Evolutionary conservation across 2,113 vertebrate genomes (phyloP).

Genomic region (Cololabis saira): DNA sequence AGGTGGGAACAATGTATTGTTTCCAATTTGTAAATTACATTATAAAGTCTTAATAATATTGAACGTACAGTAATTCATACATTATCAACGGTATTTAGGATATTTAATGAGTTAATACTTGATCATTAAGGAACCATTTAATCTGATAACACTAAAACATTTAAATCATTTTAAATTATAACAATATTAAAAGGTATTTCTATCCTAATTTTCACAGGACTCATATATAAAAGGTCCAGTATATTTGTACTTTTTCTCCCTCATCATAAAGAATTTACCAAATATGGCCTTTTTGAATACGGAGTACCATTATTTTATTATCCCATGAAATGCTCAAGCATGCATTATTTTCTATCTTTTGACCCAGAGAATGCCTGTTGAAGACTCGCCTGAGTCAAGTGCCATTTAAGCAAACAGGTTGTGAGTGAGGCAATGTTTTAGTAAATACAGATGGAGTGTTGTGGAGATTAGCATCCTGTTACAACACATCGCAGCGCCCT

Average conservation of each 20-base stretch:
- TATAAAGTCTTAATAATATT: background rate
- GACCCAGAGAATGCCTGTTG: conserved; percentile 31
- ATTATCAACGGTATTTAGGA: background rate
- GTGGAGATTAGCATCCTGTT: conserved; percentile 72
- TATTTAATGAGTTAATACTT: too few species aligned
- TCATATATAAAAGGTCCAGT: too few species aligned
- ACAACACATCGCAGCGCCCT: conserved; percentile 59
- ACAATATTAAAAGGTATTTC: too few species aligned
- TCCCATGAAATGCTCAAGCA: conserved; percentile 4
- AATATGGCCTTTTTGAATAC: background rate
- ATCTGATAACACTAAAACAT: too few species aligned
- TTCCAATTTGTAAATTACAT: background rate
- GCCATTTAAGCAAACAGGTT: conserved; percentile 57
- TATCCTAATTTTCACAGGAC: too few species aligned
- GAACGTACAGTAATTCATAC: background rate
- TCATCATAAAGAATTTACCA: too few species aligned
- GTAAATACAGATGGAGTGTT: conserved; percentile 74
- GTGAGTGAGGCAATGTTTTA: conserved; percentile 68
- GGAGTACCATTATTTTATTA: conserved; percentile 3
- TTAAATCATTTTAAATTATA: too few species aligned
- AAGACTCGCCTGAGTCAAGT: conserved; percentile 41
- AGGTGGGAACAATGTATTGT: conserved; percentile 1
- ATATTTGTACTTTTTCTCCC: too few species aligned
- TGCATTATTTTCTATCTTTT: conserved; percentile 25
- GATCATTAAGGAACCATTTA: too few species aligned